Conservation (phyloP, 64 coral and sea anemone species). For the Trachythela sp. region DNA sequence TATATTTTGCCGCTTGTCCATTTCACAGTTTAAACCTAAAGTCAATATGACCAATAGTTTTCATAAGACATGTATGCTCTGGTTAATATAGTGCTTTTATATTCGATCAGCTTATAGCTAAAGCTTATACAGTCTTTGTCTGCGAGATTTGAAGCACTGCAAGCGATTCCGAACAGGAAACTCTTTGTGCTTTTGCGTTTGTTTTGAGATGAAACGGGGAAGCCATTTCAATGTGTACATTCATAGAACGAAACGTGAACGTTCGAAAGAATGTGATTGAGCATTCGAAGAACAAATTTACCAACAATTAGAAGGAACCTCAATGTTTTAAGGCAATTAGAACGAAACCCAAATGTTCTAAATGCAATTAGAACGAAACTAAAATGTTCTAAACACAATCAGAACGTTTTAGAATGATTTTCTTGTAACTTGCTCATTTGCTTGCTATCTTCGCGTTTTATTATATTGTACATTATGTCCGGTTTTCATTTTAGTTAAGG, state of each 20-base stretch:
- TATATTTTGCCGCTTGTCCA: background rate
- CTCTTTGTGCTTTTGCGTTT: background rate
- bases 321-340: background rate
- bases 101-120: background rate
- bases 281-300: background rate
- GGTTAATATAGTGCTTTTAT: background rate
- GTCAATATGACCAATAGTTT: background rate
- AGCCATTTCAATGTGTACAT: background rate
- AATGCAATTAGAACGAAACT: background rate
- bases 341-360: background rate
- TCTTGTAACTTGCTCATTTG: background rate
- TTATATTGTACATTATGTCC: background rate
- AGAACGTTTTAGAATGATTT: background rate
- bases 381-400: too few species aligned
- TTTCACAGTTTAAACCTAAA: background rate
- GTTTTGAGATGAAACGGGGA: background rate
- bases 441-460: background rate
- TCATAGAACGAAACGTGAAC: background rate
- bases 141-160: background rate
- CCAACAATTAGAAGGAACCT: background rate
- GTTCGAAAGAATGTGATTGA: background rate
- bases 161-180: background rate
- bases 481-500: background rate
- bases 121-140: background rate
- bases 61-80: background rate